phyloP scores from a whole-genome alignment of 2,113 vertebrate species.

The Cochlearius cochlearius region DNA sequence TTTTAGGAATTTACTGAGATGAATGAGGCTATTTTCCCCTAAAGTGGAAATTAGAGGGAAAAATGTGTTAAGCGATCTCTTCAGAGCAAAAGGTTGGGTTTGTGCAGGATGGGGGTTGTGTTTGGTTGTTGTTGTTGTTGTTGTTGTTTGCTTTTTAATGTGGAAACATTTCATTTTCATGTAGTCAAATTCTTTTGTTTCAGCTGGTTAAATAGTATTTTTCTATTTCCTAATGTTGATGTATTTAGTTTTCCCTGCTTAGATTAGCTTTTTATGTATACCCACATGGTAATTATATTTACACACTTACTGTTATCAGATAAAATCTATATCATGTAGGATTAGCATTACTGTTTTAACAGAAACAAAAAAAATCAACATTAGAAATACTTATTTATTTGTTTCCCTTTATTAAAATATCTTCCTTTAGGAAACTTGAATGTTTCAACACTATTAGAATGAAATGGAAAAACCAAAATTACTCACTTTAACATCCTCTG shows the following conservation, averaged over 20 bases:
- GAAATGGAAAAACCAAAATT: neutral
- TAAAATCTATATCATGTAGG: neutral
- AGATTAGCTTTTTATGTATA: neutral
- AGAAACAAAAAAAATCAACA: neutral
- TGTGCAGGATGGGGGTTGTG: neutral
- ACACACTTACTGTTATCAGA: neutral
- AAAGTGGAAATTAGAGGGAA: neutral
- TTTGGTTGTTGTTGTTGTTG: neutral
- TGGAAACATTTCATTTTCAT: neutral
- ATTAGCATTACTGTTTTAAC: neutral
- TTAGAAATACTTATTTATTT: neutral
- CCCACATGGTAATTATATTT: neutral
- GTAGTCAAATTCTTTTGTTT: neutral
- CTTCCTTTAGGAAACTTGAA: neutral
- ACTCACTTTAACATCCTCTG: neutral
- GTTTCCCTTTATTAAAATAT: neutral
- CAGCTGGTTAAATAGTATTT: neutral
- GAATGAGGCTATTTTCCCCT: neutral
- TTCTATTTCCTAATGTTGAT: neutral
- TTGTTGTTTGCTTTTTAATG: neutral
- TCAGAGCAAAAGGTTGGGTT: neutral
- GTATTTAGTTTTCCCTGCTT: neutral
- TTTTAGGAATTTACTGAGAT: neutral
- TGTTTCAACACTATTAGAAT: neutral
- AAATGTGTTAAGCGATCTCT: neutral